Conservation (phyloP, 1,140 invertebrate species). For the Listronotus bonariensis region DNA sequence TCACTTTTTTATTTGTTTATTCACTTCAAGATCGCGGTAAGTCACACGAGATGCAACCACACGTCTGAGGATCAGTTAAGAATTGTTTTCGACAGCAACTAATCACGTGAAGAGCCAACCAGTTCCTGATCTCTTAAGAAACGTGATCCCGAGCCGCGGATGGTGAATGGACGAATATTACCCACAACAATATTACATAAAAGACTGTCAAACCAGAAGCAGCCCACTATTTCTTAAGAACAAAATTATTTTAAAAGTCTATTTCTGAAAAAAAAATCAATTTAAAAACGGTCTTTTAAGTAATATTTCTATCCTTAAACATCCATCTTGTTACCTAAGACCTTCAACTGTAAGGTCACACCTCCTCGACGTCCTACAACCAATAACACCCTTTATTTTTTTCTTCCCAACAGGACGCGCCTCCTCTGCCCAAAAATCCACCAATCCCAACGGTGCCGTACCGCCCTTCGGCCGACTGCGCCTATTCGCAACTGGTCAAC, state of each 20-base stretch:
- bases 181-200: not conserved
- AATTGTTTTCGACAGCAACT: no score
- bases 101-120: no score
- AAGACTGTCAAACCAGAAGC: not conserved
- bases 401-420: conserved; percentile 19
- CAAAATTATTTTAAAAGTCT: no score
- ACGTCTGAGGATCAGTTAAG: no score
- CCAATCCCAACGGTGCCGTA: conserved; percentile 62
- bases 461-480: conserved; percentile 80
- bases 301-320: not conserved
- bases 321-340: not conserved
- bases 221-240: no score
- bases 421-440: conserved; percentile 9
- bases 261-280: no score
- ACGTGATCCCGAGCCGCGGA: no score
- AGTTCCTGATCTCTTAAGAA: no score
- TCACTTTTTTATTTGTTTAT: no score
- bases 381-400: conserved; percentile 17
- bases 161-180: no score
- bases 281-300: not conserved
- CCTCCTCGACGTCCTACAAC: conserved; percentile 1
- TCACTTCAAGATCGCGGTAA: no score
- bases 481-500: conserved; percentile 82
- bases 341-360: conserved; percentile 6
- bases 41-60: no score